Conservation (phyloP, 1,140 invertebrate species). For the Drosophila orena region DNA sequence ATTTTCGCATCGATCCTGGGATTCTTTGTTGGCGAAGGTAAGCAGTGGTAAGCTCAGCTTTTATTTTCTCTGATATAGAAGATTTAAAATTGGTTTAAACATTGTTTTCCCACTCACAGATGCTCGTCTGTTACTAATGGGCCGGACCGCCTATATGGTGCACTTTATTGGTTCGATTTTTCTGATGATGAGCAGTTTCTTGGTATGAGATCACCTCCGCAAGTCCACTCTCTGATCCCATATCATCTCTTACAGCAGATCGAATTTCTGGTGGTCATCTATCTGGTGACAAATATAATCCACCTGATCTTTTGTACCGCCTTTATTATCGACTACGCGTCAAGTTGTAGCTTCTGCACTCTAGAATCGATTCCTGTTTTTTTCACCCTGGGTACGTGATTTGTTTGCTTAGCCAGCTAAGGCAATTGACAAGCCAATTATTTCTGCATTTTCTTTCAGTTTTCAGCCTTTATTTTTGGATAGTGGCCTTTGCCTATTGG, state of each 20-base stretch:
- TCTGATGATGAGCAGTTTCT: conserved; percentile 32
- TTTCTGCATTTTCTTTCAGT: conserved; percentile 2
- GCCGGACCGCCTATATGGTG: conserved; percentile 29
- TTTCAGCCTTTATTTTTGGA: conserved; percentile 38
- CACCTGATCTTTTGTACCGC: conserved; percentile 20
- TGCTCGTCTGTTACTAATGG: background rate
- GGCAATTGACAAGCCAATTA: background rate
- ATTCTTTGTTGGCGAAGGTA: conserved; percentile 42
- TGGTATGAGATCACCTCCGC: conserved; percentile 13
- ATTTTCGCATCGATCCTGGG: conserved; percentile 26
- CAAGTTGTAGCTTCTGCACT: conserved; percentile 7
- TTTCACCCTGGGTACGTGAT: conserved; percentile 11
- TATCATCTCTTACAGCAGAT: conserved; percentile 30
- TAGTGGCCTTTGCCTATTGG: conserved; percentile 30
- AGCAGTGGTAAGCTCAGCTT: conserved; percentile 10
- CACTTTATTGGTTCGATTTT: conserved; percentile 41
- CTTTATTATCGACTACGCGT: conserved; percentile 15
- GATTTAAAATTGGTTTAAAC: background rate
- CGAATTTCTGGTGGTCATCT: conserved; percentile 17
- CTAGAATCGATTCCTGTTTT: conserved; percentile 4
- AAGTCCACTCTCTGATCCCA: conserved; percentile 14
- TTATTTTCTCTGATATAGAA: too few relatives aligned
- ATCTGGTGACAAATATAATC: conserved; percentile 18
- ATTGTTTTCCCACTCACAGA: background rate
- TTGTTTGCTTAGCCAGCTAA: too few relatives aligned